phyloP scores from a whole-genome alignment of 1,140 invertebrate genomes.

The Drosophila cardini region DNA sequence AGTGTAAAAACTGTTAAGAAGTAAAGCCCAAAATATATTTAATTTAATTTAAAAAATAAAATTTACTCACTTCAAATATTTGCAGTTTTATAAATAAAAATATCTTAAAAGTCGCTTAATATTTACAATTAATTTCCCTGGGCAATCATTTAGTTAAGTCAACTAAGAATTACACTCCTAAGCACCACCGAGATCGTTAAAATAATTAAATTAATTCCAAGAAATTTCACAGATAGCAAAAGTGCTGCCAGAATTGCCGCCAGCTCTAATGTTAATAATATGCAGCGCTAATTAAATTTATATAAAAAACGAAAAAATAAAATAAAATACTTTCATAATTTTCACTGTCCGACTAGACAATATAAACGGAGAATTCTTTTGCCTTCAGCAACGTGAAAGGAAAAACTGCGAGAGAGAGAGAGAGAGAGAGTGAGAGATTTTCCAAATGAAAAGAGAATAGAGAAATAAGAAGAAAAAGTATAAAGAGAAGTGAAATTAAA shows the following conservation, averaged over 20 bases:
- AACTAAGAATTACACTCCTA: constrained; percentile 5
- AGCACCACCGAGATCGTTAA: neutral
- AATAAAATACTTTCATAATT: constrained; percentile 60
- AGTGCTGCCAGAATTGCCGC: constrained; percentile 40
- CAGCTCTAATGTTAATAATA: constrained; percentile 39
- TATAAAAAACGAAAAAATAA: constrained; percentile 49
- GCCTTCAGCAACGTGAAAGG: constrained; percentile 54
- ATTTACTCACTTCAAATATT: too few relatives aligned
- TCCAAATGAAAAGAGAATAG: constrained; percentile 12
- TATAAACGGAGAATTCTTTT: constrained; percentile 45
- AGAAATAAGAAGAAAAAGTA: constrained; percentile 36
- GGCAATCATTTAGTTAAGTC: constrained; percentile 5
- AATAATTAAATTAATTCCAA: neutral
- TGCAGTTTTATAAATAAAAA: too few relatives aligned
- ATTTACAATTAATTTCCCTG: constrained; percentile 13
- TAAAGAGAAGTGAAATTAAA: constrained; percentile 48
- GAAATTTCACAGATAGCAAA: neutral
- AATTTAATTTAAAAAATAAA: too few relatives aligned
- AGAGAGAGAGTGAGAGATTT: constrained; percentile 5
- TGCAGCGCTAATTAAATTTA: constrained; percentile 79
- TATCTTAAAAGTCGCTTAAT: neutral
- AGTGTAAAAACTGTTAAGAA: too few relatives aligned
- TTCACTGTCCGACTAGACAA: constrained; percentile 54
- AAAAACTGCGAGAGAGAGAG: neutral
- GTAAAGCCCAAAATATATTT: too few relatives aligned